Base-by-base conservation (phyloP, 2,113 vertebrate species). In the Hippolais icterina region DNA sequence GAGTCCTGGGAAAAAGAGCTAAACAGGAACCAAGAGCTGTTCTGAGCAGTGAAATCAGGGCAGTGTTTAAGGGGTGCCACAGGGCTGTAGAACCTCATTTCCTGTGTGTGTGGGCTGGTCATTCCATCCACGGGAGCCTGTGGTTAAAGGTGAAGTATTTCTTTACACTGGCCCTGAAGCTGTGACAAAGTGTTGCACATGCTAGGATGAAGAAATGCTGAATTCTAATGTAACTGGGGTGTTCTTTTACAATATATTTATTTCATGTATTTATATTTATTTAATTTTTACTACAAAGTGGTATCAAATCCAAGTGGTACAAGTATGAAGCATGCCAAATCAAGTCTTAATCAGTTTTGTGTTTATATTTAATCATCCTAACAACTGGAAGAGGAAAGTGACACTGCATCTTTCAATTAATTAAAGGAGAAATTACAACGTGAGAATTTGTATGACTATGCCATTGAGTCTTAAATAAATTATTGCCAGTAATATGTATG, bases 241-340 rank as follows among this genome's bases (percentile, higher is more conserved):
- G 61, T 95, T 97, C 93, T 96, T 96, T 95, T 96, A 85, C 92
- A 64, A 71, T 68, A 9, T 98, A 98, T 98, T 98, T 98, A 98
- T 98, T 98, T 97, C 98, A 96, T 76, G 39, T 98, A 98, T 98
- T 98, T 98, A 98, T 98, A 98, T 98, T 98, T 98, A 98, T 98
- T 98, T 98, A 98, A 98, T 97, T 98, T 97, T 98, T 97, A 97
- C 91, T 95, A 95, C 79, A 95, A 92, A 68, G 77, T 77, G 70
- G 85, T 97, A 95, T 92, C 94, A 52, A 87, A 87, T 94, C 82
- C 72, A 89, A 66, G 82, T 87, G 97, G 96, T 97, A 96, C 95
- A 92, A 91, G 87, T 96, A 81, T 80, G 88, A 96, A 95, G 81
- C 94, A 97, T 88, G 94, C 83, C 96, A 87, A 85, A 94, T 93